Conservation (phyloP, 2,113 vertebrate species). For the Polypterus bichir region DNA sequence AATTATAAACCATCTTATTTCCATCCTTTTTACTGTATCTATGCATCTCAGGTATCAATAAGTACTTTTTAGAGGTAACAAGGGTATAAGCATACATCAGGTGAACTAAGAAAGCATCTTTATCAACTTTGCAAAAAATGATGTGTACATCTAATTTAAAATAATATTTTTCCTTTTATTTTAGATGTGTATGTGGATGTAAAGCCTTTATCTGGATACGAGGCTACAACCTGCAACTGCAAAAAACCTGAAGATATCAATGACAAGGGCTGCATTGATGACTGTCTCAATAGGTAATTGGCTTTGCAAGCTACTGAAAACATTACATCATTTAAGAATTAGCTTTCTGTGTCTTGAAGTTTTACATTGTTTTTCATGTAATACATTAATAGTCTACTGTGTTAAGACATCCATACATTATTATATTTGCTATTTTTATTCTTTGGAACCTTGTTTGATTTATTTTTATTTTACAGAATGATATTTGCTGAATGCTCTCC, state of each 20-base stretch:
- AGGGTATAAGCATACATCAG: no score
- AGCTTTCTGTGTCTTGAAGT: no score
- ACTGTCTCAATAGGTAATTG: constrained; percentile 84
- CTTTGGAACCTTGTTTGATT: no score
- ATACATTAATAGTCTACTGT: no score
- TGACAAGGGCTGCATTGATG: constrained; percentile 77
- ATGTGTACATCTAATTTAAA: not conserved
- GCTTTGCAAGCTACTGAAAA: no score
- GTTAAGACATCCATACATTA: no score
- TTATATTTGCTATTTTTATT: no score
- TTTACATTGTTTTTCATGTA: no score
- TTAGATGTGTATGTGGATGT: constrained; percentile 92
- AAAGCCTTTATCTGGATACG: constrained; percentile 90
- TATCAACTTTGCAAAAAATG: no score
- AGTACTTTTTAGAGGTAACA: not conserved
- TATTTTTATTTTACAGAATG: constrained; percentile 57
- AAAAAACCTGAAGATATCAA: constrained; percentile 52
- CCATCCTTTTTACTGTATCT: not conserved
- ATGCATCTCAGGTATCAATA: not conserved
- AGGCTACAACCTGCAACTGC: constrained; percentile 91
- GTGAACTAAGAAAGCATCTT: no score
- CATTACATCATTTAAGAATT: no score
- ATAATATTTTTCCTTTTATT: constrained; percentile 10
- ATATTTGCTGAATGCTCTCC: constrained; percentile 93
- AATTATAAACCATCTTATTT: no score